Base-by-base conservation (phyloP, 2,888 invertebrate genomes). In the Apoderus coryli region DNA sequence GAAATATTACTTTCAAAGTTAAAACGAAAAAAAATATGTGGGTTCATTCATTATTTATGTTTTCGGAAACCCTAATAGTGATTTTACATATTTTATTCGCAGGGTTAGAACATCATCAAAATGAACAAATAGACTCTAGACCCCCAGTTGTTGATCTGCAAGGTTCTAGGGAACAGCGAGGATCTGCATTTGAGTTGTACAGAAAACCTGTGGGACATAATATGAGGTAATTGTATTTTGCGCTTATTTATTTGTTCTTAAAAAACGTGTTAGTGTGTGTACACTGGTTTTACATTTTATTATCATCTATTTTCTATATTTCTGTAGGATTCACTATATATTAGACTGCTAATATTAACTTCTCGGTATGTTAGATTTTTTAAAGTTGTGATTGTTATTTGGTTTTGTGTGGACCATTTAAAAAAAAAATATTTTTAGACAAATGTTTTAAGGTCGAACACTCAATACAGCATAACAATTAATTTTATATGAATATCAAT, bases 131-230 rank as follows among this genome's bases (percentile, higher is more conserved):
- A 27, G 53, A 53, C 29, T 43, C 47, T 2, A 40, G 52, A 22
- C 49, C 52, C 4, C 53, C 53, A 1, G 57, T 60, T 11, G 59
- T 73, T 7, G 73, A 74, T 47, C 63, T 89, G 52, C 84, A 85
- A 30, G 86, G 88, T 27, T 80, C 86, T 48, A 69, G 82, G 46
- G 89, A 89, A 53, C 88, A 89, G 51, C 66, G 89, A 31, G 89
- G 89, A 14, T 89, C 89, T 39, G 92, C 92, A n/a, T 90, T 92
- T 56, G 90, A 90, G 59, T 64, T 90, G 38, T 92, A 90, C 56
- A 74, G 88, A 42, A 90, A 90, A 59, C 89, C 89, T 6, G 73
- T 82, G 51, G 79, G 81, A 67, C 79, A 80, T 56, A 80, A 79
- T 50, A 60, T 80, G 58, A 79, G 80, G 80, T 81, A 65, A 63